Conservation (phyloP, 2,113 vertebrate genomes). For the Lampris megalopsis region DNA sequence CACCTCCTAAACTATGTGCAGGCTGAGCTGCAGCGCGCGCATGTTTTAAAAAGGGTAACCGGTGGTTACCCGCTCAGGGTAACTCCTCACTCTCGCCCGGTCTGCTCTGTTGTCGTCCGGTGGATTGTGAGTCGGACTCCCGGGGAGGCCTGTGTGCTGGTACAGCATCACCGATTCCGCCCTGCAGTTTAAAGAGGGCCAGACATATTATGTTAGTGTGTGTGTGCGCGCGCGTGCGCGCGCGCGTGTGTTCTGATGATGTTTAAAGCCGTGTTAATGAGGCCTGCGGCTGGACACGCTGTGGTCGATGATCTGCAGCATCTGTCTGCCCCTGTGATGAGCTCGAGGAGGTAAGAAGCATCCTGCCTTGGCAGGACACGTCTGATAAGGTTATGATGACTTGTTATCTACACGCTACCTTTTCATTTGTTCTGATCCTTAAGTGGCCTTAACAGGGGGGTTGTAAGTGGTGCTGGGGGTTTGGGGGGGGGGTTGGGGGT, state of each 20-base stretch:
- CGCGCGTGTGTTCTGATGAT: not conserved
- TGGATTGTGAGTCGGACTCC: constrained; percentile 19
- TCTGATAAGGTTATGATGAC: constrained; percentile 84
- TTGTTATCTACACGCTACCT: constrained; percentile 83
- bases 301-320: constrained; percentile 66
- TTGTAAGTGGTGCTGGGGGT: not conserved
- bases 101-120: constrained; percentile 1
- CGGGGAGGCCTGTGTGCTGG: constrained; percentile 2
- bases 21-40: not conserved
- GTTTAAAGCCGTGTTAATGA: not conserved
- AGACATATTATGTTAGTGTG: constrained; percentile 24
- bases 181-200: constrained; percentile 17
- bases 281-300: constrained; percentile 23
- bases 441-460: constrained; percentile 76
- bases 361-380: constrained; percentile 75
- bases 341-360: constrained; percentile 79
- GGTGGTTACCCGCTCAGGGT: constrained; percentile 1
- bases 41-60: constrained; percentile 30
- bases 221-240: not conserved
- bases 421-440: constrained; percentile 89
- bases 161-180: not conserved
- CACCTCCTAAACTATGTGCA: not conserved
- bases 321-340: constrained; percentile 61
- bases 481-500: constrained; percentile 1
- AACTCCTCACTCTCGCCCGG: not conserved